A percentile compares a stretch with the other conserved stretches of the same genome.
Conservation (phyloP, 2,888 invertebrate species). For the Carabus problematicus region DNA sequence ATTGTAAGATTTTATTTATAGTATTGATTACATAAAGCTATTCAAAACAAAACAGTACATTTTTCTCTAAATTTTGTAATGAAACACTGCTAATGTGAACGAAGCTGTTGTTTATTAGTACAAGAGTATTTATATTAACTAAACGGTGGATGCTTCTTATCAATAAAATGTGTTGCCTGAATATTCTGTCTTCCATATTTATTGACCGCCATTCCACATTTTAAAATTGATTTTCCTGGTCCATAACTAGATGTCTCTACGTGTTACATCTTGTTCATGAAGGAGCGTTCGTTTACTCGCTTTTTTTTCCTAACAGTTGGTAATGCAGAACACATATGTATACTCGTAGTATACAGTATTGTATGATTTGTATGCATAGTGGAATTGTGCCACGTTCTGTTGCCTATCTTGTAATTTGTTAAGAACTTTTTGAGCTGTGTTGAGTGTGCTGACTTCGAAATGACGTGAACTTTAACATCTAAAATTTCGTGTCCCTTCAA, state of each 20-base stretch:
- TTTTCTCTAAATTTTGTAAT: constrained; percentile 32
- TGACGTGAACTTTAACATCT: constrained; percentile 31
- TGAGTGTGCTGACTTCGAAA: constrained; percentile 36
- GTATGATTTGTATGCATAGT: constrained; percentile 15
- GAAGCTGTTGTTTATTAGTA: constrained; percentile 41
- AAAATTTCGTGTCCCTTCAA: too few species aligned
- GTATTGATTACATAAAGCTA: constrained; percentile 28
- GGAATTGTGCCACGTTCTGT: constrained; percentile 34
- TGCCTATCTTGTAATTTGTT: constrained; percentile 28
- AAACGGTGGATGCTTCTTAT: constrained; percentile 42
- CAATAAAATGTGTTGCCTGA: constrained; percentile 42
- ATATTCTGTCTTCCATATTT: not conserved
- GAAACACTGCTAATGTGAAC: constrained; percentile 40
- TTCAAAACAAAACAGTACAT: constrained; percentile 24
- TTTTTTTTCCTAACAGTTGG: constrained; percentile 21
- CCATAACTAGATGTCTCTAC: constrained; percentile 14
- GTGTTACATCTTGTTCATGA: not conserved
- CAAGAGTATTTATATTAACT: constrained; percentile 39
- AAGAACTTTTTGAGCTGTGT: constrained; percentile 6
- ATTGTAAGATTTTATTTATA: constrained; percentile 25
- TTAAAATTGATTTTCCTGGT: too few species aligned
- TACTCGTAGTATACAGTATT: constrained; percentile 13
- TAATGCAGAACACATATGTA: constrained; percentile 19
- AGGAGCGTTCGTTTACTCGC: constrained; percentile 17
- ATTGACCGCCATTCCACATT: too few species aligned